A percentile compares a stretch with the other conserved stretches of the same genome.
Evolutionary conservation across 1,140 invertebrate genomes (phyloP).

Genomic region (Camponotus pennsylvanicus): DNA sequence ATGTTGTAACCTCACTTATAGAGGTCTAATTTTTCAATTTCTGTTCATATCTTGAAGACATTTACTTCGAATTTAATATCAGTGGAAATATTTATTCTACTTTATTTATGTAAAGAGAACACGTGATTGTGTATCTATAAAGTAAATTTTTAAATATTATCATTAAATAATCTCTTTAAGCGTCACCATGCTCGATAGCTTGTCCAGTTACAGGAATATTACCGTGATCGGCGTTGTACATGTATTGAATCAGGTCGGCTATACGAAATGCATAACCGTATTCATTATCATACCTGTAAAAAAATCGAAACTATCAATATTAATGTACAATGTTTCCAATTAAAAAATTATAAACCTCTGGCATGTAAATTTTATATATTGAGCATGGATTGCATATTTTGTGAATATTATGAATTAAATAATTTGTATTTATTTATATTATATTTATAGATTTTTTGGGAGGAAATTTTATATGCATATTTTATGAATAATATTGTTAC

Average conservation of each 20-base stretch:
- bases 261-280: slow-evolving; percentile 90
- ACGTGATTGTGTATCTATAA: not conserved
- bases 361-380: slow-evolving; percentile 4
- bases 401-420: not conserved
- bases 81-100: too few relatives aligned
- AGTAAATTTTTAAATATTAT: not conserved
- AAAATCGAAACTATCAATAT: not conserved
- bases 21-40: not conserved
- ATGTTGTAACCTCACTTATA: not conserved
- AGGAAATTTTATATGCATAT: not conserved
- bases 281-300: slow-evolving; percentile 90
- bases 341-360: not conserved
- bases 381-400: slow-evolving; percentile 1
- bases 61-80: too few relatives aligned
- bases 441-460: not conserved
- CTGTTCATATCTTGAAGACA: not conserved
- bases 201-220: slow-evolving; percentile 35
- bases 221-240: slow-evolving; percentile 78
- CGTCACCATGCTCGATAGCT: slow-evolving; percentile 35
- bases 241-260: slow-evolving; percentile 88
- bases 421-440: not conserved
- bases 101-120: not conserved
- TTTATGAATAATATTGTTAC: slow-evolving; percentile 84
- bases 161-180: slow-evolving; percentile 9
- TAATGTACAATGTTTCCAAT: not conserved